Evolutionary conservation across 2,888 invertebrate genomes (phyloP), one percentile per base, ranked within the genome.

Genomic region (Meandrusa payeni): DNA sequence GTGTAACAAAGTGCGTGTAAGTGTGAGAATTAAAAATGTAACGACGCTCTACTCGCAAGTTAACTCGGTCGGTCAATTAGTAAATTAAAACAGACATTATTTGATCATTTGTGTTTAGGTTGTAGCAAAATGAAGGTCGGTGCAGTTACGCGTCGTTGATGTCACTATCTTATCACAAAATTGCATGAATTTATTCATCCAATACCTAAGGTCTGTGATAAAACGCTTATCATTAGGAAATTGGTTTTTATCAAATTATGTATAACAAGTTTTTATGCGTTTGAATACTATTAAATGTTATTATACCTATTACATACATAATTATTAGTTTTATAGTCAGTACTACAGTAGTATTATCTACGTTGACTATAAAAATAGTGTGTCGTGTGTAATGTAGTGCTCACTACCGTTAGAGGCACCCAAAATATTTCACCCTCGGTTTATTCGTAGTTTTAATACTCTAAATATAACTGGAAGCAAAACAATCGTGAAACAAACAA

Each of bases 101-200:
- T 20, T 3, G 32, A 32, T 32, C 6, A 12, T 22, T 39, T 39
- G n/a, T n/a, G n/a, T n/a, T n/a, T n/a, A n/a, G n/a, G n/a, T n/a
- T n/a, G n/a, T 19, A 27, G 23, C 15, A 15, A 15, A 37, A 27
- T 36, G 61, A 69, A 73, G 70, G 68, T 64, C 61, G 55, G 61
- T 65, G 54, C 64, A 67, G 53, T 61, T 60, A 68, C 70, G 67
- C 67, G 50, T 65, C 66, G 55, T 57, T 58, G 52, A 52, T 52
- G 11, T 29, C 43, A 50, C 48, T 55, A 56, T 60, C 59, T 67
- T 72, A 76, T 69, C 71, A 61, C 51, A 48, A 65, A 66, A 69
- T 68, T 71, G 68, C 64, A 65, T 59, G 59, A 66, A 64, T 63
- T 64, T 64, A 59, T 67, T 63, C 48, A 54, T 59, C 60, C 60